A percentile compares a stretch with the other conserved stretches of the same genome.
These are phyloP conservation scores for Anguilla megastoma DNA, from an alignment of 2,797 vertebrate genomes.

Conservation along the genomic window DNA sequence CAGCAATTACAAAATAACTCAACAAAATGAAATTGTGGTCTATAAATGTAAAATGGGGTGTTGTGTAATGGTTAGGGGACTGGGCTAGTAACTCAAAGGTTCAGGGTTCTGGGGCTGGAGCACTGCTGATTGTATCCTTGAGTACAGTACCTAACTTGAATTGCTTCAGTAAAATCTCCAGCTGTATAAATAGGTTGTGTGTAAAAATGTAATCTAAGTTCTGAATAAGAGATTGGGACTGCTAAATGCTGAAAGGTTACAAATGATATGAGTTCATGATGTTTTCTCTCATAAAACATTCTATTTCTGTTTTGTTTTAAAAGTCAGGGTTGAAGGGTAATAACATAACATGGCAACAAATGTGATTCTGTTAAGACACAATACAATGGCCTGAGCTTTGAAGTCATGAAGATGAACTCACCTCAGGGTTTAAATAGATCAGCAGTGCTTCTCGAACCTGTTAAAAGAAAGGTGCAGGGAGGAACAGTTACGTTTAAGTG, in stretches of 20 bases:
- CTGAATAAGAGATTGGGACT: neutral
- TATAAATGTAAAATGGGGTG: neutral
- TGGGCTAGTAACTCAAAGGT: neutral
- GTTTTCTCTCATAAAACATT: neutral
- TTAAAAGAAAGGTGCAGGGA: constrained; percentile 36
- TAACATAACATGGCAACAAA: neutral
- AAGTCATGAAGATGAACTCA: constrained; percentile 49
- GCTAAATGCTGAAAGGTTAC: neutral
- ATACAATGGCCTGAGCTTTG: neutral
- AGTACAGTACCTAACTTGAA: neutral
- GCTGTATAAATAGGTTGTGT: no score
- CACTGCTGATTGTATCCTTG: neutral
- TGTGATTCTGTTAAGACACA: neutral
- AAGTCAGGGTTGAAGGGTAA: neutral
- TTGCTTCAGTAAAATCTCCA: neutral
- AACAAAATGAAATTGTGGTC: neutral
- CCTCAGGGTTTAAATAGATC: constrained; percentile 42
- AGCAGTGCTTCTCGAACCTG: constrained; percentile 65
- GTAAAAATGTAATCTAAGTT: neutral
- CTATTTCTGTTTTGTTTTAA: neutral
- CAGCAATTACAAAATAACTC: neutral
- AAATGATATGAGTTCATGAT: neutral
- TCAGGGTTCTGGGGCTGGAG: neutral
- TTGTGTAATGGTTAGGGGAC: neutral
- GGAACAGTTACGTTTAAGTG: constrained; percentile 23